These are phyloP conservation scores for Metopia argyrocephala DNA, from an alignment of 2,888 invertebrate species.

Conservation along the genomic window DNA sequence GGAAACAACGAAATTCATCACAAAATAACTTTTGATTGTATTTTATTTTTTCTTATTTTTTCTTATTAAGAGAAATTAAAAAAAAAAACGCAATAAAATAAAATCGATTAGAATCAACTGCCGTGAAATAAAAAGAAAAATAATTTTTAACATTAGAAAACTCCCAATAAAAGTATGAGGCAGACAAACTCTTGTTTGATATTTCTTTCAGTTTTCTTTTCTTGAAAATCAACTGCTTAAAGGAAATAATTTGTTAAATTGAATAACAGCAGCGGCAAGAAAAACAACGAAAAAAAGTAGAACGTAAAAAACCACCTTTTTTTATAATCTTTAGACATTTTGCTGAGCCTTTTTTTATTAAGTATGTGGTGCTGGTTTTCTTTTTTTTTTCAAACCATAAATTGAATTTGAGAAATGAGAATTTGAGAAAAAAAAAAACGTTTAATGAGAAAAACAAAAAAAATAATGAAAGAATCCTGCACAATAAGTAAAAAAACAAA, in stretches of 20 bases:
- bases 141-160: neutral
- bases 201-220: neutral
- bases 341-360: neutral
- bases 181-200: neutral
- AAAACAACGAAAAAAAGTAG: neutral
- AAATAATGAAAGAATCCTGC: conserved; percentile 9
- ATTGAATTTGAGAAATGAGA: conserved; percentile 32
- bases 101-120: conserved; percentile 48
- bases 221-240: conserved; percentile 9
- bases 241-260: conserved; percentile 60
- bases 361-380: neutral
- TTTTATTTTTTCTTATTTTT: neutral
- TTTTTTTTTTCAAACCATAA: neutral
- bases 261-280: conserved; percentile 14
- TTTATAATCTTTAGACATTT: neutral
- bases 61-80: neutral
- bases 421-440: conserved; percentile 9
- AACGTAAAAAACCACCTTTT: neutral
- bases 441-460: conserved; percentile 5
- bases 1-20: neutral
- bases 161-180: neutral
- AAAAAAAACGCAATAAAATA: conserved; percentile 22
- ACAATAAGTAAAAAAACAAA: conserved; percentile 14
- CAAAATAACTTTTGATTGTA: conserved; percentile 25
- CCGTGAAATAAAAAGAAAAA: conserved; percentile 5